These are phyloP conservation scores for Procambarus virginalis DNA, from an alignment of 1,140 invertebrate genomes.

Conservation along the genomic window DNA sequence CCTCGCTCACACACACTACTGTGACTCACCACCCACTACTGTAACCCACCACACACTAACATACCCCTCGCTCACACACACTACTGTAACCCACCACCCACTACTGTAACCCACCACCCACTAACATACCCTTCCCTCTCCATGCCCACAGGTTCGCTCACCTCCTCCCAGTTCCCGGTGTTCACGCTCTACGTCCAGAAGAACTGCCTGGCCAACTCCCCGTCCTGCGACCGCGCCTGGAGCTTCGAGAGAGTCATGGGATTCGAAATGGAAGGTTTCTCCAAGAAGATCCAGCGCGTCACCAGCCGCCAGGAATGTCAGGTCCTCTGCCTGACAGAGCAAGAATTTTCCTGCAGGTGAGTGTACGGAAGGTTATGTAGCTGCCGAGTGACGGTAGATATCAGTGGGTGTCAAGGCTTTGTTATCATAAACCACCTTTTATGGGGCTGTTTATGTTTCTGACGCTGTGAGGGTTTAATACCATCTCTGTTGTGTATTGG, in stretches of 20 bases:
- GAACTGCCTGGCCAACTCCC: constrained; percentile 73
- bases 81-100: neutral
- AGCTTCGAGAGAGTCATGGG: constrained; percentile 75
- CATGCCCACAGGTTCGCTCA: constrained; percentile 72
- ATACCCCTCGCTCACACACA: too few relatives aligned
- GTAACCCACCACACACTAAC: neutral
- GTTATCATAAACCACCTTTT: too few relatives aligned
- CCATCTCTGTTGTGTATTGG: too few relatives aligned
- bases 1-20: too few relatives aligned
- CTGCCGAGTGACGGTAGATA: too few relatives aligned
- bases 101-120: constrained; percentile 13
- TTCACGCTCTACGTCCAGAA: constrained; percentile 78
- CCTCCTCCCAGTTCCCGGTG: constrained; percentile 77
- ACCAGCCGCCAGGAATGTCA: constrained; percentile 74
- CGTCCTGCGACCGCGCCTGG: constrained; percentile 74
- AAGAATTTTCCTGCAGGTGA: constrained; percentile 76
- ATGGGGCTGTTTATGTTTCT: too few relatives aligned
- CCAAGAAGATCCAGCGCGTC: constrained; percentile 71
- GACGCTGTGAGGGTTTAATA: too few relatives aligned
- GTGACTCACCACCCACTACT: neutral
- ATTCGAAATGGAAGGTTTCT: constrained; percentile 71
- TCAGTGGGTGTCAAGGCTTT: too few relatives aligned
- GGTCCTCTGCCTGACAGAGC: constrained; percentile 75
- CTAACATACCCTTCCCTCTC: too few relatives aligned
- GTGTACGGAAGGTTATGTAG: neutral